Evolutionary conservation across 2,797 vertebrate species (phyloP).

Genomic region (Ceryle rudis): DNA sequence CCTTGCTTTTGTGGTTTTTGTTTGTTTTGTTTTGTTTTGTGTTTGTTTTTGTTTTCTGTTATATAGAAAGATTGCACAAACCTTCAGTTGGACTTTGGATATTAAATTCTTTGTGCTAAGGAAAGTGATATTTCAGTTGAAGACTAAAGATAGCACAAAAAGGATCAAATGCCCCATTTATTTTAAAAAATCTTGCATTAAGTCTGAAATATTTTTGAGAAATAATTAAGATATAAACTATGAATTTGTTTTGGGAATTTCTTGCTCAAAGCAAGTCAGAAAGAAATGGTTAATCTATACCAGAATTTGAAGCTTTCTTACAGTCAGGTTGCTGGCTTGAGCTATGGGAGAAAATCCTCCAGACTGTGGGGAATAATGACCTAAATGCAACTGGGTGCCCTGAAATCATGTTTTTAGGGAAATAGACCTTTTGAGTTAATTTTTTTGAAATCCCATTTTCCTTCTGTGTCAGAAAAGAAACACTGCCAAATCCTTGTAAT

Average conservation of each 20-base stretch:
- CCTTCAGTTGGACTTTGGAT: not conserved
- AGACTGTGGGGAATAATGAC: not conserved
- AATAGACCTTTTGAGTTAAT: not conserved
- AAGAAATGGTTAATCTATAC: not conserved
- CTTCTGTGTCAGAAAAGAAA: not conserved
- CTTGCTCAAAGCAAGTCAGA: not conserved
- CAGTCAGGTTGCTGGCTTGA: not conserved
- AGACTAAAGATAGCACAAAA: not conserved
- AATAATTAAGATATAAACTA: not conserved
- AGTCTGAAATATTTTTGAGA: not conserved
- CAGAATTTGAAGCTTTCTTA: not conserved
- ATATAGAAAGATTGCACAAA: not conserved
- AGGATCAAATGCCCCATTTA: accelerated
- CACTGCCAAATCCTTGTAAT: not conserved
- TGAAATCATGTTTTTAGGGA: not conserved
- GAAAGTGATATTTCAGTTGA: not conserved
- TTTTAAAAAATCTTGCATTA: not conserved
- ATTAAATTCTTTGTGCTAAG: not conserved
- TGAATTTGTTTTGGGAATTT: accelerated
- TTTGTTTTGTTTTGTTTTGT: no score
- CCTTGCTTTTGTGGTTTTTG: not conserved
- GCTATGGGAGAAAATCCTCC: not conserved
- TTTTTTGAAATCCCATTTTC: not conserved
- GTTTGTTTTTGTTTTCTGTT: not conserved
- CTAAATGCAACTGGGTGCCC: not conserved